A percentile compares a stretch with the other conserved stretches of the same genome.
phyloP scores from a whole-genome alignment of 2,113 vertebrate species.

The Aspiorhynchus laticeps region DNA sequence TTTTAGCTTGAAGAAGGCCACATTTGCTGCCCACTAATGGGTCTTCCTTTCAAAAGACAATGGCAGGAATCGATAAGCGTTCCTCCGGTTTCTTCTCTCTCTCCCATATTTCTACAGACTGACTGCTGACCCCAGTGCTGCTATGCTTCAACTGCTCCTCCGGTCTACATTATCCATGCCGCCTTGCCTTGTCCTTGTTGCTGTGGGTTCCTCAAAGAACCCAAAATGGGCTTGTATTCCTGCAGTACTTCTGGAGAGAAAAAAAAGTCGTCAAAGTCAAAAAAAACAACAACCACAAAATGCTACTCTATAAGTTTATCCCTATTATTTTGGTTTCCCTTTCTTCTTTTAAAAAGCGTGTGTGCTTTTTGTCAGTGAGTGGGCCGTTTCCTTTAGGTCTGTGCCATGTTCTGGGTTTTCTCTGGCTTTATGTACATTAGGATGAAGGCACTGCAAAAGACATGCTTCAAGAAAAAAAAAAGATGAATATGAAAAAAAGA shows the following conservation, averaged over 20 bases:
- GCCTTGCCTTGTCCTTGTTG: conserved; percentile 85
- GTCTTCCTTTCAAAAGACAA: conserved; percentile 62
- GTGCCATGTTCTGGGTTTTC: conserved; percentile 77
- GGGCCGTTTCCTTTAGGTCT: conserved; percentile 79
- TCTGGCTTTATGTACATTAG: conserved; percentile 77
- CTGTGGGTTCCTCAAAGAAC: conserved; percentile 79
- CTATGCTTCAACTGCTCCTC: conserved; percentile 80
- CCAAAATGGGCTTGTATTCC: conserved; percentile 77
- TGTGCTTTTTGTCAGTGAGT: conserved; percentile 91
- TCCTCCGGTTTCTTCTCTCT: conserved; percentile 65
- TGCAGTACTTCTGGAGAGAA: conserved; percentile 73
- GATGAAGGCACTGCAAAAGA: conserved; percentile 70
- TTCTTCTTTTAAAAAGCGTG: conserved; percentile 73
- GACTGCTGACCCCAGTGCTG: conserved; percentile 71
- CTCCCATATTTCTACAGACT: conserved; percentile 43
- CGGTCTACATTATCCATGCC: conserved; percentile 78
- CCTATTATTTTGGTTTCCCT: conserved; percentile 78
- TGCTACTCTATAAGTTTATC: conserved; percentile 79
- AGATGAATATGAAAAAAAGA: conserved; percentile 60
- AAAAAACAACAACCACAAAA: conserved; percentile 65
- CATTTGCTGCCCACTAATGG: conserved; percentile 92
- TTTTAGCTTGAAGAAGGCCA: conserved; percentile 98
- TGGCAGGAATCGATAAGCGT: conserved; percentile 75
- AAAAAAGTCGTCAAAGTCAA: conserved; percentile 55
- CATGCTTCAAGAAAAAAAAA: conserved; percentile 60